These are phyloP conservation scores for Nixonia krombeini DNA, from an alignment of 1,140 invertebrate genomes.

Conservation along the genomic window DNA sequence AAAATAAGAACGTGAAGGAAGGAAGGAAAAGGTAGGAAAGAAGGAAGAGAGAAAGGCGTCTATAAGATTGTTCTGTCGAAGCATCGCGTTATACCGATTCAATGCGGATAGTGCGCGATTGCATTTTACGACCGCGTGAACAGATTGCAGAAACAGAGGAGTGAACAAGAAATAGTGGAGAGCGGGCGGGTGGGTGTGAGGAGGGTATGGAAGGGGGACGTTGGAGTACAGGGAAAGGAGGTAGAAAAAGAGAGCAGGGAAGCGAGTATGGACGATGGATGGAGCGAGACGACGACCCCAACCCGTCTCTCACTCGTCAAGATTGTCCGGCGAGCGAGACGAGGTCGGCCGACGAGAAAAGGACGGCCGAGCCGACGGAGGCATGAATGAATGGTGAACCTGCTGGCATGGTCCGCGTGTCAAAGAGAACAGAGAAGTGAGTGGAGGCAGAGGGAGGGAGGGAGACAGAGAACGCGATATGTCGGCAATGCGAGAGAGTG, in stretches of 20 bases:
- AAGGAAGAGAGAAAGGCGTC: no score
- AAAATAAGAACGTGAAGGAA: no score
- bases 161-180: conserved; percentile 7
- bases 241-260: conserved; percentile 5
- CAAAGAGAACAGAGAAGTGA: conserved; percentile 29
- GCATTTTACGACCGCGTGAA: conserved; percentile 1
- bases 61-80: no score
- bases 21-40: no score
- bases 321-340: conserved; percentile 9
- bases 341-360: conserved; percentile 12
- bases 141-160: conserved; percentile 11
- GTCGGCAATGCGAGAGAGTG: no score
- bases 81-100: no score
- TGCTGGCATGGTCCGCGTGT: conserved; percentile 28
- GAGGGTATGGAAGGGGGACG: conserved; percentile 8
- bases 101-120: not conserved
- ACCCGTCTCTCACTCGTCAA: no score
- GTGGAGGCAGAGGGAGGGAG: conserved; percentile 3
- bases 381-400: conserved; percentile 59
- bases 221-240: conserved; percentile 20
- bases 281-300: no score
- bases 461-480: not conserved
- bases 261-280: no score
- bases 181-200: no score
- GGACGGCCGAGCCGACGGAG: conserved; percentile 30